Base-by-base conservation (phyloP, 2,888 invertebrate genomes). In the Hirtodrosophila confusa region DNA sequence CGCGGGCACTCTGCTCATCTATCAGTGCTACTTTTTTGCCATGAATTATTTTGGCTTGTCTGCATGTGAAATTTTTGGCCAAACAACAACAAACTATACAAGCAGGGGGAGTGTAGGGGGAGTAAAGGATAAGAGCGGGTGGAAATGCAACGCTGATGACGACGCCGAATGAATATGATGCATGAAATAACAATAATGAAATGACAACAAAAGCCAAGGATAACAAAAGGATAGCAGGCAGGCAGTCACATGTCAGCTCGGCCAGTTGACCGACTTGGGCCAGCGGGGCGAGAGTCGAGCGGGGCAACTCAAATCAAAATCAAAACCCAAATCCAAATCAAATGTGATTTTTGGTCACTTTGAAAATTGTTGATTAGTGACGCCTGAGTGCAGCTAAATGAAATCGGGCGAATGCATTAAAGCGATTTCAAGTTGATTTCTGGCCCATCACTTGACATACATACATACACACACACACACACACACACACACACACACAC, bases 131-230 rank as follows among this genome's bases (percentile, higher is more conserved):
- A 7, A 11, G 39, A 17, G 3, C 11, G n/a, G 12, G 35, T n/a
- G 35, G 31, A 45, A 27, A 8, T 36, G 61, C 58, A 50, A 36
- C 29, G 57, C 39, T 54, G 57, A 58, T 35, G 58, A 66, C 56
- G 35, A 48, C 47, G 58, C 39, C 47, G 67, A 62, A 73, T 85
- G 69, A 78, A 87, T 85, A 78, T 82, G 86, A 83, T 83, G 88
- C 82, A 83, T 87, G 82, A 87, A 83, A 83, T 83, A 83, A 83
- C 82, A 83, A 83, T 83, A 87, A 83, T 83, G 86, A 83, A 83
- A 83, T 83, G 88, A 83, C 82, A 83, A 87, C 82, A 83, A 87
- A 82, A 85, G 88, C 83, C 88, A 78, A 12, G 75, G 67, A 78
- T 71, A 83, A 85, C 82, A 83, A 83, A 85, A 80, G 86, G 73